Conservation (phyloP, 1,140 invertebrate genomes). For the Leptoteleia sp. region DNA sequence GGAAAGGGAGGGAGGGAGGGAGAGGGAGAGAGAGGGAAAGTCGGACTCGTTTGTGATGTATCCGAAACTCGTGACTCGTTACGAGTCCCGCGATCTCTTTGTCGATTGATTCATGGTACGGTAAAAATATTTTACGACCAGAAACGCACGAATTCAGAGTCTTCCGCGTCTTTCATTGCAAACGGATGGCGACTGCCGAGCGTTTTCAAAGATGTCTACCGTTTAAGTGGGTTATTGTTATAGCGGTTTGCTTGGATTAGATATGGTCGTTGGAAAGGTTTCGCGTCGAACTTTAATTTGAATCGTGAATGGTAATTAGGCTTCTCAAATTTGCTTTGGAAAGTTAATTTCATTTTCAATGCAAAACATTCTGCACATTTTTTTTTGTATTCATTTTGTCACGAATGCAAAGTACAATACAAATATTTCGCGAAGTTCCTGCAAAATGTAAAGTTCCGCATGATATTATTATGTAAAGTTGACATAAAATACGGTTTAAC, state of each 20-base stretch:
- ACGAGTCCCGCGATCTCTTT: constrained; percentile 34
- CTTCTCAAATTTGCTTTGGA: too few species aligned
- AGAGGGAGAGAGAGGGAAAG: not conserved
- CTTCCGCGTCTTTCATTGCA: constrained; percentile 26
- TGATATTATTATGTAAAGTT: constrained; percentile 20
- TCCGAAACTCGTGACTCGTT: constrained; percentile 57
- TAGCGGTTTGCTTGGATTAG: not conserved
- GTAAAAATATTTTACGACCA: constrained; percentile 50
- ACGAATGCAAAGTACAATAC: too few species aligned
- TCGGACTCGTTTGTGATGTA: constrained; percentile 34
- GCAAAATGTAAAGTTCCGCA: too few species aligned
- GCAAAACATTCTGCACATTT: too few species aligned
- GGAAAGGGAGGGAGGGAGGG: not conserved
- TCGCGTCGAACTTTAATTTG: too few species aligned
- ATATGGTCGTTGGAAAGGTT: not conserved
- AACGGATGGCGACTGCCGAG: not conserved
- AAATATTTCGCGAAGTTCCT: too few species aligned
- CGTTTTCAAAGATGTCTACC: not conserved
- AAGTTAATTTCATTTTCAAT: too few species aligned
- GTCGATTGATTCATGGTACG: constrained; percentile 53
- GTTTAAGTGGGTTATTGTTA: not conserved
- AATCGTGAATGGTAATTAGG: too few species aligned
- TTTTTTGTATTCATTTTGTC: too few species aligned
- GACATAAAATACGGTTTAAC: constrained; percentile 12
- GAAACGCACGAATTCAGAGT: constrained; percentile 29